A percentile compares a stretch with the other conserved stretches of the same genome.
phyloP scores from a whole-genome alignment of 2,888 invertebrate genomes.

The Trichogramma dendrolimi region DNA sequence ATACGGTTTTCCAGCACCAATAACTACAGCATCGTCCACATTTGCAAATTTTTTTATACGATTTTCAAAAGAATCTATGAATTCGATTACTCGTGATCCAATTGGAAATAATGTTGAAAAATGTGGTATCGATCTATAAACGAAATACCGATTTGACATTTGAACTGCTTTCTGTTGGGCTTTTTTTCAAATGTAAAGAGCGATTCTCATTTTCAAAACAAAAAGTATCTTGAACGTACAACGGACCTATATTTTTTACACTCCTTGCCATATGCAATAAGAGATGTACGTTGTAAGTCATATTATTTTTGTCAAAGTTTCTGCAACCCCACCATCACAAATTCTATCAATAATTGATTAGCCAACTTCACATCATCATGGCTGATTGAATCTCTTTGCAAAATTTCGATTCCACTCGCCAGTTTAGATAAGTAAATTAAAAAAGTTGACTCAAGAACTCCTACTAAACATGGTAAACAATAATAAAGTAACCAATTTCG shows the following conservation, averaged over 20 bases:
- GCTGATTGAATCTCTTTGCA: conserved; percentile 16
- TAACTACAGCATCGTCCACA: conserved; percentile 8
- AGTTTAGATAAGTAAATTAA: conserved; percentile 16
- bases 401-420: conserved; percentile 11
- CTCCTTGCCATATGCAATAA: conserved; percentile 11
- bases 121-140: too few relatives aligned
- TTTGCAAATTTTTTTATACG: conserved; percentile 10
- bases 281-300: conserved; percentile 21
- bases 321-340: conserved; percentile 8
- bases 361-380: not conserved
- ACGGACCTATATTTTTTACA: conserved; percentile 17
- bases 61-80: conserved; percentile 2
- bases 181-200: conserved; percentile 12
- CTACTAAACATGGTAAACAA: conserved; percentile 13
- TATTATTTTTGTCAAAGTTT: conserved; percentile 15
- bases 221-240: conserved; percentile 15
- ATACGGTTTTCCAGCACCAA: conserved; percentile 14
- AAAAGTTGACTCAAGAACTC: conserved; percentile 16
- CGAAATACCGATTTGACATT: conserved; percentile 11
- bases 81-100: conserved; percentile 2
- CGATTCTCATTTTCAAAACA: conserved; percentile 16
- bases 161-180: conserved; percentile 6
- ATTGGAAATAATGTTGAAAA: not conserved
- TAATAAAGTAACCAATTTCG: conserved; percentile 23
- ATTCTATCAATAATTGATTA: conserved; percentile 5